A percentile compares a stretch with the other conserved stretches of the same genome.
Conservation (phyloP, 2,797 vertebrate species). For the Bovichtus diacanthus region DNA sequence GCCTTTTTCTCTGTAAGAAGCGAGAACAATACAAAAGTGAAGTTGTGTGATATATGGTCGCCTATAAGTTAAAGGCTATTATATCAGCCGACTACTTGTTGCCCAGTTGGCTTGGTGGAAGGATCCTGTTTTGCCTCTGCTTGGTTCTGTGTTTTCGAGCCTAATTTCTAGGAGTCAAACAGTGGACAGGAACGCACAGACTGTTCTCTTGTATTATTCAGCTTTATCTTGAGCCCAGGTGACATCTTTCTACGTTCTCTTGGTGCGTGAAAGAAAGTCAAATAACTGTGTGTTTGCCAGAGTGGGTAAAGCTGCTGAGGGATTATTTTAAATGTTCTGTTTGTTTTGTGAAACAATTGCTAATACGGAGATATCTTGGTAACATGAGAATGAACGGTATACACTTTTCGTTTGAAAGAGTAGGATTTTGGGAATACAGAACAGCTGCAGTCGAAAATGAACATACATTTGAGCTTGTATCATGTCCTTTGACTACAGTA, state of each 20-base stretch:
- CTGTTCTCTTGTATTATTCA: background rate
- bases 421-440: background rate
- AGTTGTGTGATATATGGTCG: conserved; percentile 69
- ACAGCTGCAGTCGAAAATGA: background rate
- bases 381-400: background rate
- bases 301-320: background rate
- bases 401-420: background rate
- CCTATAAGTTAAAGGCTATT: conserved; percentile 78
- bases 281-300: background rate
- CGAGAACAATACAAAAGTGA: conserved; percentile 67
- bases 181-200: conserved; percentile 10
- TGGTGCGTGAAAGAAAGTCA: background rate
- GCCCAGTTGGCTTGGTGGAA: conserved; percentile 58
- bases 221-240: conserved; percentile 9
- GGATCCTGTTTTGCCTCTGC: conserved; percentile 73
- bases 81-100: conserved; percentile 73
- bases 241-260: background rate
- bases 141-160: conserved; percentile 61
- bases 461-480: background rate
- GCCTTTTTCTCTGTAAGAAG: conserved; percentile 43
- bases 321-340: background rate
- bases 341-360: background rate
- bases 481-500: background rate
- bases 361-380: background rate
- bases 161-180: conserved; percentile 40